These are phyloP conservation scores for Stegastes partitus DNA, from an alignment of 2,113 vertebrate genomes.

Conservation along the genomic window DNA sequence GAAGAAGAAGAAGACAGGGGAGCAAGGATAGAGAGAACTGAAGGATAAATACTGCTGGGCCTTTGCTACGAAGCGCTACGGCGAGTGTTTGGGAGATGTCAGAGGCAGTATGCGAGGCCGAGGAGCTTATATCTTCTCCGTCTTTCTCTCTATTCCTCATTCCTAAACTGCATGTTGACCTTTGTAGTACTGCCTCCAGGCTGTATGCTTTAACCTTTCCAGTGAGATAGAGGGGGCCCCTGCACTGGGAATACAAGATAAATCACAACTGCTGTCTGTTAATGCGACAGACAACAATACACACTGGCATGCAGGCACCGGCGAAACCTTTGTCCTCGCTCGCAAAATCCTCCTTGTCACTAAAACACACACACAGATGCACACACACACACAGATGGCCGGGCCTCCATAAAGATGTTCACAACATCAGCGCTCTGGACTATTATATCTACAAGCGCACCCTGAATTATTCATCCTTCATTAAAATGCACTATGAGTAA, in stretches of 20 bases:
- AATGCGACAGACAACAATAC: constrained; percentile 61
- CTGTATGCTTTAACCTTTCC: constrained; percentile 83
- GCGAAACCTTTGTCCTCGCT: constrained; percentile 44
- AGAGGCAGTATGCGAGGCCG: constrained; percentile 9
- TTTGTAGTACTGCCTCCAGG: constrained; percentile 79
- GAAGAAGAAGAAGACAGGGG: constrained; percentile 19
- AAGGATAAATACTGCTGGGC: constrained; percentile 39
- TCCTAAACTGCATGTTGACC: constrained; percentile 79
- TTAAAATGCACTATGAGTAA: constrained; percentile 75
- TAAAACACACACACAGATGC: constrained; percentile 1
- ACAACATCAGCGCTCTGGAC: constrained; percentile 39
- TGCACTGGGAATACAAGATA: constrained; percentile 77
- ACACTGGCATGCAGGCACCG: constrained; percentile 44
- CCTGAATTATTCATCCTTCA: constrained; percentile 78
- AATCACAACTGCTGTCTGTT: constrained; percentile 70
- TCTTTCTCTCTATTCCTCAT: constrained; percentile 66
- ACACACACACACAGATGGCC: background rate
- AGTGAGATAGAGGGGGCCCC: constrained; percentile 65
- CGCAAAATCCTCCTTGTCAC: constrained; percentile 24
- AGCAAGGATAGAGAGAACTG: constrained; percentile 33
- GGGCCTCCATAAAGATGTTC: constrained; percentile 49
- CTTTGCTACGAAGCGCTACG: constrained; percentile 23
- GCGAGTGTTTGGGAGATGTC: constrained; percentile 39
- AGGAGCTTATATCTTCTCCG: constrained; percentile 32
- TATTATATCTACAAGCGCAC: constrained; percentile 55